Conservation (phyloP, 37 sponge, comb jelly and placozoan genomes). For the Axinella damicornis region DNA sequence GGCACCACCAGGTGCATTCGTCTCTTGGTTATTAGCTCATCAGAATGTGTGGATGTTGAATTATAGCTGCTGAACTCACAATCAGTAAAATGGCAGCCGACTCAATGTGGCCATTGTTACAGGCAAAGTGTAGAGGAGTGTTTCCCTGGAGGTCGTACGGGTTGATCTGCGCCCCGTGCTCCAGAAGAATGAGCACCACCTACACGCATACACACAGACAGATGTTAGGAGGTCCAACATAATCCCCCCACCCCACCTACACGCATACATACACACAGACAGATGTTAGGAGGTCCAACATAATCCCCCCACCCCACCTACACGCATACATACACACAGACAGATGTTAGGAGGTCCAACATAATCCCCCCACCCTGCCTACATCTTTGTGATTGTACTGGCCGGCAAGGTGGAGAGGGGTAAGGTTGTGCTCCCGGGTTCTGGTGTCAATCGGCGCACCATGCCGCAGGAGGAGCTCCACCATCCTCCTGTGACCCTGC, state of each 20-base stretch:
- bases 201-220: constrained; percentile 16
- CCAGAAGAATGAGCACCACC: constrained; percentile 77
- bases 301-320: too few species aligned
- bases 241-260: too few species aligned
- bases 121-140: constrained; percentile 95
- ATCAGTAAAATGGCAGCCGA: constrained; percentile 77
- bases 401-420: constrained; percentile 93
- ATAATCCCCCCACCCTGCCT: constrained; percentile 7
- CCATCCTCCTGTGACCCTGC: constrained; percentile 64
- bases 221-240: too few species aligned
- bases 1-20: too few species aligned
- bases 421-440: constrained; percentile 60
- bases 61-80: constrained; percentile 67
- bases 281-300: too few species aligned
- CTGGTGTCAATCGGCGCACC: constrained; percentile 64
- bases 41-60: too few species aligned
- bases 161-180: constrained; percentile 72
- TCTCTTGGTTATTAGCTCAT: too few species aligned
- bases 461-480: constrained; percentile 60
- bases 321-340: not conserved
- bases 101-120: constrained; percentile 91
- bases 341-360: too few species aligned
- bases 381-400: constrained; percentile 94
- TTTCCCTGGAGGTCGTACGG: constrained; percentile 75
- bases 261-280: too few species aligned